These are phyloP conservation scores for Drosophila macrospina DNA, from an alignment of 2,888 invertebrate genomes.

Conservation along the genomic window DNA sequence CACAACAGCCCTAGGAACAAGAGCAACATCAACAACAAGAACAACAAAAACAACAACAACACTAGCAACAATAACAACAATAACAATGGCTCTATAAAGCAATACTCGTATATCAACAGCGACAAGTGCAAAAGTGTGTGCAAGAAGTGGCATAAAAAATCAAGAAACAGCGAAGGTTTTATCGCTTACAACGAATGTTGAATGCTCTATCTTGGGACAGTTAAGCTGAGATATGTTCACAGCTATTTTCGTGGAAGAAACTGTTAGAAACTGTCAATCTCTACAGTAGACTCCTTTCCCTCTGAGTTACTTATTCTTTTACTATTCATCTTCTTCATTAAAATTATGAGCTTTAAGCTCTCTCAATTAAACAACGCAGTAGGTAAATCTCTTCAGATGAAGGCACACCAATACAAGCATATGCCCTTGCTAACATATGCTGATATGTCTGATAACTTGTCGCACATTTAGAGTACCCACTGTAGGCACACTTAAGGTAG, in stretches of 20 bases:
- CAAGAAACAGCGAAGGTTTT: slow-evolving; percentile 16
- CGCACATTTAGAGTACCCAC: not conserved
- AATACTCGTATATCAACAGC: slow-evolving; percentile 42
- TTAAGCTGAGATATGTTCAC: too few relatives aligned
- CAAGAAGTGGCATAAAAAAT: slow-evolving; percentile 66
- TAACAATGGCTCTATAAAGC: slow-evolving; percentile 49
- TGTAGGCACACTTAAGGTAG: slow-evolving; percentile 1
- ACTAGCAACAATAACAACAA: slow-evolving; percentile 41
- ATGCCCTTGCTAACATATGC: too few relatives aligned
- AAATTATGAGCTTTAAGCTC: too few relatives aligned
- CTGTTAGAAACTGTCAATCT: not conserved
- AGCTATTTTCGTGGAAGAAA: not conserved
- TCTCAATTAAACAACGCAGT: too few relatives aligned
- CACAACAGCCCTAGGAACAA: slow-evolving; percentile 28
- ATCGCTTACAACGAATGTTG: not conserved
- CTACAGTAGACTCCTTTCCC: too few relatives aligned
- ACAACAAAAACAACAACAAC: slow-evolving; percentile 23
- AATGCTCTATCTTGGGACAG: slow-evolving; percentile 20
- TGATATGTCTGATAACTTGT: not conserved
- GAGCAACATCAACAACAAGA: slow-evolving; percentile 20
- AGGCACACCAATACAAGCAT: too few relatives aligned
- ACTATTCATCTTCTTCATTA: too few relatives aligned
- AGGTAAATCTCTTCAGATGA: too few relatives aligned
- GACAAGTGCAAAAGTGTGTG: slow-evolving; percentile 75
- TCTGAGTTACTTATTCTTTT: too few relatives aligned